A percentile compares a stretch with the other conserved stretches of the same genome.
phyloP scores from a whole-genome alignment of 1,140 invertebrate genomes.

The Augochlora pura region DNA sequence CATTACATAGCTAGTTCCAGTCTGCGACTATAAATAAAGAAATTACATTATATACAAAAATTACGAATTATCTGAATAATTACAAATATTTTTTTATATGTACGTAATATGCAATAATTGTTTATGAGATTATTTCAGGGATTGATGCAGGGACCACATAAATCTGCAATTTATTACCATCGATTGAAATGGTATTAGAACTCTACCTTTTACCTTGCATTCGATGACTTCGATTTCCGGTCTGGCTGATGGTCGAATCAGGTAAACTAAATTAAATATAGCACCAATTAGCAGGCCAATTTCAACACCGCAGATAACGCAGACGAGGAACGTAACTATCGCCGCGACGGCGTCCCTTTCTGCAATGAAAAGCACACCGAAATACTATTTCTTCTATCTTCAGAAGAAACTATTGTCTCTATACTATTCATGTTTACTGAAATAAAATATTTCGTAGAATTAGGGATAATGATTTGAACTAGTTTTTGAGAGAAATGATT shows the following conservation, averaged over 20 bases:
- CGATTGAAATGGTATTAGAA: conserved; percentile 4
- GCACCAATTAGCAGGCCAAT: conserved; percentile 86
- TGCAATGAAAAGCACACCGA: conserved; percentile 71
- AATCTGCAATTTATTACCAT: too few relatives aligned
- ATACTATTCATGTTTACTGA: too few relatives aligned
- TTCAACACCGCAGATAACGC: conserved; percentile 83
- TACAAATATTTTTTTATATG: not conserved
- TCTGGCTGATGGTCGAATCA: conserved; percentile 82
- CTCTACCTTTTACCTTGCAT: conserved; percentile 71
- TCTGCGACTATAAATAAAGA: conserved; percentile 61
- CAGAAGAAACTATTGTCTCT: too few relatives aligned
- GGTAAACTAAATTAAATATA: conserved; percentile 81
- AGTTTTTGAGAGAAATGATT: too few relatives aligned
- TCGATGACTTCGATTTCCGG: conserved; percentile 73
- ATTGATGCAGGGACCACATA: too few relatives aligned
- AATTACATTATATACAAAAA: not conserved
- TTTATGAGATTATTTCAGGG: too few relatives aligned
- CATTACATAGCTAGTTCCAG: conserved; percentile 79
- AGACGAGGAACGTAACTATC: conserved; percentile 82
- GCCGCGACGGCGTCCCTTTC: conserved; percentile 83
- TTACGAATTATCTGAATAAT: not conserved
- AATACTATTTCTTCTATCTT: too few relatives aligned
- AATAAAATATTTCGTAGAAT: too few relatives aligned
- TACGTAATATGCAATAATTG: not conserved
- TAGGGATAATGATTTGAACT: too few relatives aligned